phyloP scores from a whole-genome alignment of 2,888 invertebrate genomes.

The Exocentrus adspersus region DNA sequence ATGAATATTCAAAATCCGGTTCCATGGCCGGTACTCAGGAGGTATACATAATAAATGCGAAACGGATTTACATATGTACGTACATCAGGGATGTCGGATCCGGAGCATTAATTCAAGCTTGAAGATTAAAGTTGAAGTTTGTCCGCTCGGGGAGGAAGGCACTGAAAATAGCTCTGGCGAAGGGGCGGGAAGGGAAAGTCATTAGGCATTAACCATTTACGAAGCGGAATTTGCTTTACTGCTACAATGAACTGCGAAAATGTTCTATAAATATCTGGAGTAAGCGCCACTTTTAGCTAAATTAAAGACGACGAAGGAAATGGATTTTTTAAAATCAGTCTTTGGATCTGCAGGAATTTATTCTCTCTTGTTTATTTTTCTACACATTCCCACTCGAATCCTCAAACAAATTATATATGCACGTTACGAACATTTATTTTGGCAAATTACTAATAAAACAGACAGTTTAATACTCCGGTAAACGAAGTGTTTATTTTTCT shows the following conservation, averaged over 20 bases:
- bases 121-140: background rate
- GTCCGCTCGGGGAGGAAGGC: background rate
- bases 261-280: too few species aligned
- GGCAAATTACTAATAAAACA: background rate
- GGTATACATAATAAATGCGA: slow-evolving; percentile 10
- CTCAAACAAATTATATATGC: background rate
- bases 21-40: background rate
- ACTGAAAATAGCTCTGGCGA: background rate
- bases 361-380: too few species aligned
- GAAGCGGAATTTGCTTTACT: background rate
- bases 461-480: background rate
- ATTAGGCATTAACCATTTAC: background rate
- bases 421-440: background rate
- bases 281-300: too few species aligned
- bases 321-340: too few species aligned
- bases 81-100: background rate
- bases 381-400: background rate
- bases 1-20: slow-evolving; percentile 14
- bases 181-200: background rate
- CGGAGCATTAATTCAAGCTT: background rate
- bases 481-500: slow-evolving; percentile 1
- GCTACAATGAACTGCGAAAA: background rate
- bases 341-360: too few species aligned
- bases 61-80: slow-evolving; percentile 12
- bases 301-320: too few species aligned